Evolutionary conservation across 2,888 invertebrate genomes (phyloP), one percentile per base, ranked within the genome.

Genomic region (Caenorhabditis parvicauda): DNA sequence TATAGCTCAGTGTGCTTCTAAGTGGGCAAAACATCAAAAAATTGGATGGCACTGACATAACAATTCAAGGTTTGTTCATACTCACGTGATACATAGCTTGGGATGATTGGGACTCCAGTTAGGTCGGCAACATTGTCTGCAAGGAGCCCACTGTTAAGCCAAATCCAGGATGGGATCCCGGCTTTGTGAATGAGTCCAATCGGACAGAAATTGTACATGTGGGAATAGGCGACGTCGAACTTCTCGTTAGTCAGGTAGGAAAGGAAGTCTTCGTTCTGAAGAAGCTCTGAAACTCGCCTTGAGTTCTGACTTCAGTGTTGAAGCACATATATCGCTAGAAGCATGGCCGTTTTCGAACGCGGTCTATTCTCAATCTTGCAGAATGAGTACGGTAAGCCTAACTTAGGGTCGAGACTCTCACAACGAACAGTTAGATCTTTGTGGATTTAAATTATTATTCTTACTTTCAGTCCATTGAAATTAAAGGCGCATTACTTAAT

Each of bases 141-240:
- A n/a, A 77, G 39, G 22, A 62, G 53, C 14, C 72, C 73, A 47
- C 61, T 68, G 59, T 73, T 67, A 41, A 76, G 39, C 76, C 76
- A 76, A n/a, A 76, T 68, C 71, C 71, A 75, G 17, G 73, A 66
- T 1, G 72, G 72, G 41, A 76, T 76, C 41, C 70, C 63, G 4
- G 71, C 71, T 5, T 32, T 28, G 47, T 73, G 70, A 41, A 74
- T 71, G 7, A 76, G 50, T 32, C 77, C 77, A 35, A 76, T 58
- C 4, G 75, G 67, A 32, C 77, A 77, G 22, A 59, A 49, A 14
- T 66, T 62, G 46, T 70, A 73, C 52, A 72, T 68, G 53, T 77
- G 71, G 2, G 74, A 54, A 46, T 75, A 72, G 25, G 72, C 75
- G 2, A 77, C 41, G 51, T 77, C 77, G 53, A 74, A 76, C 46